These are phyloP conservation scores for Brachionus sp. DNA, from an alignment of 1,140 invertebrate genomes.

Conservation along the genomic window DNA sequence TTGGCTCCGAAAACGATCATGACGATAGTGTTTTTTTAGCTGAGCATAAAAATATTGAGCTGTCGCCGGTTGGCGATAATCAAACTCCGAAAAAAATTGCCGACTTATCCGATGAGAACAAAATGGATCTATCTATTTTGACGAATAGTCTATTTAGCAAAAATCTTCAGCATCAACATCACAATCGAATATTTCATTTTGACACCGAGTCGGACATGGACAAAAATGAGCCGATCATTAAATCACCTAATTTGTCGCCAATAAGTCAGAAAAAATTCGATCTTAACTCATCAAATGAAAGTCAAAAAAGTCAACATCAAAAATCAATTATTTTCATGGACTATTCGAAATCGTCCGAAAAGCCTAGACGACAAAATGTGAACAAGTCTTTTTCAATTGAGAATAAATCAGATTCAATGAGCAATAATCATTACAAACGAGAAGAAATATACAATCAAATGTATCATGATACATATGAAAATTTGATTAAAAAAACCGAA, in stretches of 20 bases:
- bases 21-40: neutral
- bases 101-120: neutral
- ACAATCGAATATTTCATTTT: neutral
- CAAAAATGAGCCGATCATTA: neutral
- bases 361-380: neutral
- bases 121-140: constrained; percentile 9
- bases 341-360: neutral
- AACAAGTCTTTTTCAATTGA: neutral
- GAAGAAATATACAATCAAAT: neutral
- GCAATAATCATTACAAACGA: neutral
- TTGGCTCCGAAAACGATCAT: constrained; percentile 7
- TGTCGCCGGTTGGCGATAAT: neutral
- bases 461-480: neutral
- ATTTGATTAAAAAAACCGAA: neutral
- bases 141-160: neutral
- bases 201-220: neutral
- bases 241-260: neutral
- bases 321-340: constrained; percentile 18
- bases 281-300: neutral
- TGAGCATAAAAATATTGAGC: neutral
- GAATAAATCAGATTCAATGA: neutral
- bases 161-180: constrained; percentile 19
- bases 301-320: neutral
- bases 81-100: neutral
- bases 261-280: neutral